Percentiles rank a stretch among this genome's conserved stretches.
Evolutionary conservation across 2,113 vertebrate genomes (phyloP).

Genomic region (Petrocephalus zakoni): DNA sequence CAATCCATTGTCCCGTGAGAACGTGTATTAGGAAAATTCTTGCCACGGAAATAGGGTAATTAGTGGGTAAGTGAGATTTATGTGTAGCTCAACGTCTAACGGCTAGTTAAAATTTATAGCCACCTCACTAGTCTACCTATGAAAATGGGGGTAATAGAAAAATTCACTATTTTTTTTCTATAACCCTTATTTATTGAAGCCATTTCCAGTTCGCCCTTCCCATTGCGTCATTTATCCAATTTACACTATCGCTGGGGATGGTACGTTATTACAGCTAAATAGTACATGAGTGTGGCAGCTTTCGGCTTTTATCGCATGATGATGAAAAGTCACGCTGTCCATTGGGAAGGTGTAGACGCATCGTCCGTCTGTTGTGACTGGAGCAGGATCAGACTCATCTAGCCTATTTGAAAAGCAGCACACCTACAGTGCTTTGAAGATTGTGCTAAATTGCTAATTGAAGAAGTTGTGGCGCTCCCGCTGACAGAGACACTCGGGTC

Average conservation of each 20-base stretch:
- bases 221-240: background rate
- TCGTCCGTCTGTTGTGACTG: background rate
- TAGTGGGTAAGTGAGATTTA: constrained; percentile 7
- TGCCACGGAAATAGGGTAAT: background rate
- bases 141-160: background rate
- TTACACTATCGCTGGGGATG: background rate
- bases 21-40: background rate
- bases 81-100: background rate
- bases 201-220: background rate
- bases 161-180: background rate
- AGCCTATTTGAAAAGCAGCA: background rate
- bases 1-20: background rate
- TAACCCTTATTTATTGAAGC: constrained; percentile 5
- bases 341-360: background rate
- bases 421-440: background rate
- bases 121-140: constrained; percentile 2
- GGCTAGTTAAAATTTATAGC: constrained; percentile 15
- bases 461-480: too few species aligned
- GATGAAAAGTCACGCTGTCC: background rate
- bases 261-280: background rate
- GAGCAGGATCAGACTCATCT: background rate
- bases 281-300: background rate
- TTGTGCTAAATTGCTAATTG: background rate
- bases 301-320: background rate
- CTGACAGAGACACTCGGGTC: too few species aligned